A percentile compares a stretch with the other conserved stretches of the same genome.
These are phyloP conservation scores for Pleuronectes platessa DNA, from an alignment of 2,113 vertebrate genomes.

Conservation along the genomic window DNA sequence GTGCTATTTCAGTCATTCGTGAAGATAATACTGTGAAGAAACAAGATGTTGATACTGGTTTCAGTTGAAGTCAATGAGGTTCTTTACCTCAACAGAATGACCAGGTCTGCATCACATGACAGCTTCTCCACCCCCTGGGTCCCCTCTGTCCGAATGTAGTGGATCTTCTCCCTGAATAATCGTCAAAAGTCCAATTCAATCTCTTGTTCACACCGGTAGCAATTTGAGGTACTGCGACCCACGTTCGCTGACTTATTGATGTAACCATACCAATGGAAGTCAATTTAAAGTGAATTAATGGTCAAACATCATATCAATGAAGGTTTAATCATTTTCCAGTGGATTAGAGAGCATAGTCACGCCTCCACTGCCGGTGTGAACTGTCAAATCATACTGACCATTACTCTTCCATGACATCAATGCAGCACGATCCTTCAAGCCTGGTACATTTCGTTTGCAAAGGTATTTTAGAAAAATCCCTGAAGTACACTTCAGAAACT, in stretches of 20 bases:
- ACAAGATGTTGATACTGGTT: not conserved
- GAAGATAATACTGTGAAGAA: not conserved
- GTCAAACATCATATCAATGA: not conserved
- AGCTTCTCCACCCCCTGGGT: slow-evolving; percentile 94
- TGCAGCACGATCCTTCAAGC: not conserved
- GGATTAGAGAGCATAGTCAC: not conserved
- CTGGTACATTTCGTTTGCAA: not conserved
- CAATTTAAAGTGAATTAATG: not conserved
- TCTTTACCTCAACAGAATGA: slow-evolving; percentile 94
- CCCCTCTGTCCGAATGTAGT: slow-evolving; percentile 96
- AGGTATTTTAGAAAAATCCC: not conserved
- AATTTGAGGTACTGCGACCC: too few relatives aligned
- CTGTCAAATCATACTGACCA: not conserved
- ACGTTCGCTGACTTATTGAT: too few relatives aligned
- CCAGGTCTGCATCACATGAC: slow-evolving; percentile 97
- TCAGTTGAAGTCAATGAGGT: not conserved
- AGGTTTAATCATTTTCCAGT: not conserved
- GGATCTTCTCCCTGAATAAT: slow-evolving; percentile 93
- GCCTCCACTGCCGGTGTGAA: not conserved
- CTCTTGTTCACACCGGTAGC: too few relatives aligned
- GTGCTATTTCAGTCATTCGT: too few relatives aligned
- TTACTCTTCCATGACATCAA: not conserved
- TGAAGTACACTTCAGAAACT: not conserved
- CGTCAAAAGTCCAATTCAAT: not conserved
- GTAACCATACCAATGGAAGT: too few relatives aligned